Percentiles rank a stretch among this genome's conserved stretches.
Evolutionary conservation across 2,888 invertebrate genomes (phyloP).

Genomic region (Hypolimnas misippus): DNA sequence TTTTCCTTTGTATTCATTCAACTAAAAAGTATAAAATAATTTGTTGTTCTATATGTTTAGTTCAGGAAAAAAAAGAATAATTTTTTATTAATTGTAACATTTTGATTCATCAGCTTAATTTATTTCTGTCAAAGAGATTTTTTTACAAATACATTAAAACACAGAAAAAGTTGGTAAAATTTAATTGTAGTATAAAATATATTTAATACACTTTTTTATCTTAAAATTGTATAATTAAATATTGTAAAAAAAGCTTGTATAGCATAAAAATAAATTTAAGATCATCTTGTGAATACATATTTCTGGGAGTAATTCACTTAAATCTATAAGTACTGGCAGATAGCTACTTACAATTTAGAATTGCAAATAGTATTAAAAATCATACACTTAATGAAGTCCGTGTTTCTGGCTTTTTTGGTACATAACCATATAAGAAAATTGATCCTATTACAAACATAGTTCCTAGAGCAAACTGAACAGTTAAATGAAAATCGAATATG

Average conservation of each 20-base stretch:
- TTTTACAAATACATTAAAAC: background rate
- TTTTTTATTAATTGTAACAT: too few relatives aligned
- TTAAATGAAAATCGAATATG: conserved; percentile 94
- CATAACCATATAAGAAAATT: conserved; percentile 96
- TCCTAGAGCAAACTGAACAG: conserved; percentile 93
- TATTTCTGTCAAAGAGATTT: background rate
- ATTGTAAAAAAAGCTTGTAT: conserved; percentile 25
- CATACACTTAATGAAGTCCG: conserved; percentile 69
- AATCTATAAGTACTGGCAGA: conserved; percentile 40
- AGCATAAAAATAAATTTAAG: conserved; percentile 37
- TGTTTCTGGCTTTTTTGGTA: conserved; percentile 82
- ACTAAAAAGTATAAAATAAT: too few relatives aligned
- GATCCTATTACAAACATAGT: conserved; percentile 95
- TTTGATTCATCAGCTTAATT: too few relatives aligned
- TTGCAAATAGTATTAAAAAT: conserved; percentile 40
- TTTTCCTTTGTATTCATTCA: background rate
- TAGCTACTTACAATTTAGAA: conserved; percentile 22
- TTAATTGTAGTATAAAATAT: conserved; percentile 26
- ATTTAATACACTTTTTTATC: conserved; percentile 7
- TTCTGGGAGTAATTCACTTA: conserved; percentile 24
- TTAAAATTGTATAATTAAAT: conserved; percentile 24
- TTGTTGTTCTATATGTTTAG: too few relatives aligned
- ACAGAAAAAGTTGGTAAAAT: conserved; percentile 11
- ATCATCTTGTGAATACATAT: conserved; percentile 37
- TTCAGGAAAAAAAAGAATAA: background rate